Base-by-base conservation (phyloP, 2,888 invertebrate species). In the Thumatha senex region DNA sequence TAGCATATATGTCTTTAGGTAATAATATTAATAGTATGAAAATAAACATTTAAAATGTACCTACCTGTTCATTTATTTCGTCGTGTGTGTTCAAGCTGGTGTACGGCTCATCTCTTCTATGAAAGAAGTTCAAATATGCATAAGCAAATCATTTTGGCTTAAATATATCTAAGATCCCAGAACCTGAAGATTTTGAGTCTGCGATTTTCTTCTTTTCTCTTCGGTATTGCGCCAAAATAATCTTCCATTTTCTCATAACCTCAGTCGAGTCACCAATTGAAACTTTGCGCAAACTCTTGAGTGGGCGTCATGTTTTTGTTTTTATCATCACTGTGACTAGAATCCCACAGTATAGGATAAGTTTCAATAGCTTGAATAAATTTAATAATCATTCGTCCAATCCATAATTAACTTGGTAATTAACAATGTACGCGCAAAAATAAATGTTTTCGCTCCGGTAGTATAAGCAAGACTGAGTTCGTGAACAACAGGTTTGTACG, bases 381-480 rank as follows among this genome's bases (percentile, higher is more conserved):
- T 24, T 24, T 24, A 24, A 24, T 24, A 24, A 24, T 42, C 48
- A 42, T 48, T 48, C 48, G 42, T 48, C 48, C 48, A 48, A 42
- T 48, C 48, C 56, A 61, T 54, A 54, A 9, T 24, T 24, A 24
- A 24, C 5, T 24, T 24, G 18, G 18, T 24, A 24, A 24, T 24
- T 24, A 39, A 39, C 15, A 11, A 48, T 51, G 53, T 57, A 10
- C 52, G 55, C 57, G 51, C n/a, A 55, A 61, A 60, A 63, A 59
- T 59, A 35, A 54, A 55, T 54, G 54, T 56, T 56, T 58, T 55
- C 56, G 8, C 54, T 61, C 51, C 49, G 51, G 46, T 46, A 46
- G 54, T 53, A 54, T 56, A 59, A 56, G 59, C 60, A 60, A 58
- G 54, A 63, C 54, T 58, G 55, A 61, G 61, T 58, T 54, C 53